A percentile compares a stretch with the other conserved stretches of the same genome.
Evolutionary conservation across 2,113 vertebrate genomes (phyloP).

Genomic region (Callipepla californica): DNA sequence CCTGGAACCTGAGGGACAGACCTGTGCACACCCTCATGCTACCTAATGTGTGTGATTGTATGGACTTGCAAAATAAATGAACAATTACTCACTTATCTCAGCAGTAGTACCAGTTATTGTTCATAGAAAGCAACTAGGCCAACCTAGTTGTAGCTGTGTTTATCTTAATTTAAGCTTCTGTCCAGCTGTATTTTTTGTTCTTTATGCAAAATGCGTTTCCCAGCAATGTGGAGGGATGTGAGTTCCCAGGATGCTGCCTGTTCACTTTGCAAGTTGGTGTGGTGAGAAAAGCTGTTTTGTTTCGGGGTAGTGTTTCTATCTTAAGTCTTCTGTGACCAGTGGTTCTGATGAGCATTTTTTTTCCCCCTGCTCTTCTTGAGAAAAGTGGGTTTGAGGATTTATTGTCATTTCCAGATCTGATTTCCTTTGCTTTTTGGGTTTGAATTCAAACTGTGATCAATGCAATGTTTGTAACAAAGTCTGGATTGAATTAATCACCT

Average conservation of each 20-base stretch:
- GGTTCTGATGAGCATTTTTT: neutral
- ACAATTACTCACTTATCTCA: neutral
- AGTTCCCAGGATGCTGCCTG: neutral
- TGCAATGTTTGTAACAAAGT: neutral
- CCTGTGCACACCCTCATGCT: neutral
- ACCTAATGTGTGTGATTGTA: neutral
- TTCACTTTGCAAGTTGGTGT: neutral
- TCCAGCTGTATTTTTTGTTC: neutral
- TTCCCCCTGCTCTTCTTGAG: fast-evolving
- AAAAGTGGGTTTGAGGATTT: neutral
- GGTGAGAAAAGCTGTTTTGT: neutral
- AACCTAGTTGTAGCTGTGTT: neutral
- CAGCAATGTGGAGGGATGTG: neutral
- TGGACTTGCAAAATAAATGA: neutral
- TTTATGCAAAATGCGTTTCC: neutral
- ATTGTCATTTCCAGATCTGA: neutral
- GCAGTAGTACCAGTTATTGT: neutral
- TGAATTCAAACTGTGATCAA: neutral
- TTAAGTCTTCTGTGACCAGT: neutral
- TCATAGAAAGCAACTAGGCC: neutral
- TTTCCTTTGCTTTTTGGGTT: neutral
- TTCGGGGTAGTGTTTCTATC: neutral
- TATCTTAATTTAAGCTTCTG: neutral
- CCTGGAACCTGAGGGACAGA: neutral
- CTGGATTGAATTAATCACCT: neutral